Percentiles rank a stretch among this genome's conserved stretches.
phyloP scores from a whole-genome alignment of 2,113 vertebrate species.

The Erinaceus europaeus region DNA sequence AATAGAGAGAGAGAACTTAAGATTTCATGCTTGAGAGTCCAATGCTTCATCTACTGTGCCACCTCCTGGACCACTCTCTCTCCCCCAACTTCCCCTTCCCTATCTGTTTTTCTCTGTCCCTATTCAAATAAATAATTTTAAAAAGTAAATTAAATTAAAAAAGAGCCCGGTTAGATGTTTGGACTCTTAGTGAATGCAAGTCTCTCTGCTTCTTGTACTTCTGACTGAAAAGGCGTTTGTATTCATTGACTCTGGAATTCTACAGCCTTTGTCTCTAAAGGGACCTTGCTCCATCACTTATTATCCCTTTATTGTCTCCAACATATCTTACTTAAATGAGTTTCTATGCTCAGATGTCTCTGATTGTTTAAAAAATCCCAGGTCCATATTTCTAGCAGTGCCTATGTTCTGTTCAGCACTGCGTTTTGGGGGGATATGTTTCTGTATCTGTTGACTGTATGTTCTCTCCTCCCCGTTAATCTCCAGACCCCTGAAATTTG shows the following conservation, averaged over 20 bases:
- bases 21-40: too few species aligned
- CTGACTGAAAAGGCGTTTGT: background rate
- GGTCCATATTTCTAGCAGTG: background rate
- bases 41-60: too few species aligned
- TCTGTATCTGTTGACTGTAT: background rate
- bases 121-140: too few species aligned
- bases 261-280: background rate
- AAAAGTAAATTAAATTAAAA: too few species aligned
- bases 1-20: too few species aligned
- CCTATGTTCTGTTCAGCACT: background rate
- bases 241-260: background rate
- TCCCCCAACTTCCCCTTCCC: too few species aligned
- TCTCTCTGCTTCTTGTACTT: background rate
- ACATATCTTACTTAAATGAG: background rate
- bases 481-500: background rate
- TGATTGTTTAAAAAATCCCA: background rate
- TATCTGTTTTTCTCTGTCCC: too few species aligned
- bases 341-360: background rate
- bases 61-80: too few species aligned
- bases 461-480: too few species aligned
- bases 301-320: background rate
- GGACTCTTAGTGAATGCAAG: rapidly evolving
- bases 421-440: background rate
- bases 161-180: background rate
- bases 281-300: background rate